phyloP scores from a whole-genome alignment of 2,113 vertebrate species.

The Potamarius usumacintae region DNA sequence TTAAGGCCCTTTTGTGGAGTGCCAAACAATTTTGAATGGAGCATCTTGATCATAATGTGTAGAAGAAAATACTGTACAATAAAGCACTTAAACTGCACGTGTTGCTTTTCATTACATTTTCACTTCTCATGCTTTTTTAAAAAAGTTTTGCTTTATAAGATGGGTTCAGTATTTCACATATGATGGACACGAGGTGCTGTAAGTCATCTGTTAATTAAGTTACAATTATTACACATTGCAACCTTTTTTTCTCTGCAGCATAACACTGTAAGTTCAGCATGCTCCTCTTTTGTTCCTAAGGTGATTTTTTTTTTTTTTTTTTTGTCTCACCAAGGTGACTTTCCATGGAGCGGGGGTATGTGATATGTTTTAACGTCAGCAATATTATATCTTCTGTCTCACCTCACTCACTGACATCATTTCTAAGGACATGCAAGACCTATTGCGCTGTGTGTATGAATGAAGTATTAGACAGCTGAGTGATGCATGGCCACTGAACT shows the following conservation, averaged over 20 bases:
- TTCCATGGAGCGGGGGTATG: slow-evolving; percentile 71
- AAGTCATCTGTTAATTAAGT: neutral
- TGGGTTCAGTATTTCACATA: neutral
- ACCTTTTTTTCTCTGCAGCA: neutral
- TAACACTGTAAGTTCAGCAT: neutral
- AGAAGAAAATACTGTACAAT: slow-evolving; percentile 51
- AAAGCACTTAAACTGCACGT: slow-evolving; percentile 27
- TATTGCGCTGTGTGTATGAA: slow-evolving; percentile 13
- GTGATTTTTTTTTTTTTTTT: neutral
- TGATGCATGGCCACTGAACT: slow-evolving; percentile 20
- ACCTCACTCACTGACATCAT: slow-evolving; percentile 8
- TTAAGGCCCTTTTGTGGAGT: neutral
- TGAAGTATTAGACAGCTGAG: neutral
- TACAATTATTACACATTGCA: neutral
- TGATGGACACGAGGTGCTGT: neutral
- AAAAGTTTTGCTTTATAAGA: neutral
- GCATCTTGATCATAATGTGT: slow-evolving; percentile 11
- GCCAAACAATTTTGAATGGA: slow-evolving; percentile 9
- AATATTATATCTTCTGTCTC: slow-evolving; percentile 21
- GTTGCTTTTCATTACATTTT: slow-evolving; percentile 7
- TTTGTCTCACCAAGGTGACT: slow-evolving; percentile 59
- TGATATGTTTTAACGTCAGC: slow-evolving; percentile 32
- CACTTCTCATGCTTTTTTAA: neutral
- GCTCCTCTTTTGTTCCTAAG: neutral
- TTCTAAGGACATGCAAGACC: slow-evolving; percentile 5